Base-by-base conservation (phyloP, 2,888 invertebrate species). In the Acronicta aceris region DNA sequence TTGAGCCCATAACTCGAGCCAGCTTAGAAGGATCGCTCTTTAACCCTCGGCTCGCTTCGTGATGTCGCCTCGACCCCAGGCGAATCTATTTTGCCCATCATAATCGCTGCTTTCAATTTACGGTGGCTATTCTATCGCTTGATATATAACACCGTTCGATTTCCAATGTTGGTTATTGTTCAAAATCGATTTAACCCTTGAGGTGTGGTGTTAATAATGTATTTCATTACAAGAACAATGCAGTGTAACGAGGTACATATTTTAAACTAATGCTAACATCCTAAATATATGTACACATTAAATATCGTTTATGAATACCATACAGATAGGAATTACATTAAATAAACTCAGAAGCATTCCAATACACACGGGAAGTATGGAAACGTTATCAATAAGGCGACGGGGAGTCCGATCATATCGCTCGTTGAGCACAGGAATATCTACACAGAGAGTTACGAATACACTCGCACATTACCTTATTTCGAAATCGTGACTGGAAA, bases 361-460 rank as follows among this genome's bases (percentile, higher is more conserved):
- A 72, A 88, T 89, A 90, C 87, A 90, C 86, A 89, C 89, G 90
- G 93, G 91, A 92, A 92, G 92, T 93, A 92, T 90, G 89, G 92
- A 90, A 92, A 89, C 88, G 89, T 93, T 93, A 94, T 93, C 93
- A 92, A 92, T 93, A 93, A 92, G 92, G 84, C 93, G 83, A 86
- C 93, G 91, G 93, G 93, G 93, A 82, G 91, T 89, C 91, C 88
- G 93, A 93, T 93, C 88, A 84, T 89, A 93, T 94, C 93, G 88
- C 83, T 83, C 84, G 85, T 72, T 79, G 82, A 74, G 82, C 84
- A 81, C 84, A 82, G 83, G 86, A 85, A 88, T 89, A 90, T 89
- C 84, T 88, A 84, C 84, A 81, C 85, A 79, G 81, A 82, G 87
- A 89, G 83, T 86, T 87, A 89, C 86, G 83, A 90, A 90, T 85